These are phyloP conservation scores for Antheraea yamamai DNA, from an alignment of 2,888 invertebrate genomes.

Conservation along the genomic window DNA sequence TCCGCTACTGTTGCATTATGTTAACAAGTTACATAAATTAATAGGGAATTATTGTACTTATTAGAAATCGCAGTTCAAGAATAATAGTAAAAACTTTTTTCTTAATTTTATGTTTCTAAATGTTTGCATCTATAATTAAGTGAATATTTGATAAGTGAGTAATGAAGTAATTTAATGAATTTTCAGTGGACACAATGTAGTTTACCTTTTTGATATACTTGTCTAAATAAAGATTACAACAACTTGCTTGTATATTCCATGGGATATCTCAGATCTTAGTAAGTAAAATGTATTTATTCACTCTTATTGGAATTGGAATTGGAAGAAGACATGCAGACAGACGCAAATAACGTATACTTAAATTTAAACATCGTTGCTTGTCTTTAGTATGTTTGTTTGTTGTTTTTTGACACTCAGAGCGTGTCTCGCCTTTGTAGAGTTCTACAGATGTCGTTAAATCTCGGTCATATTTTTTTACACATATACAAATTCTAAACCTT, in stretches of 20 bases:
- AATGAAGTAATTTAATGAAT: too few relatives aligned
- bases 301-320: background rate
- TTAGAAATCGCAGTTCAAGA: background rate
- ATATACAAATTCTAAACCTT: background rate
- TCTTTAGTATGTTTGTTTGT: background rate
- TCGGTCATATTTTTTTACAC: background rate
- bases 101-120: background rate
- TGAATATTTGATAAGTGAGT: too few relatives aligned
- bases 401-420: background rate
- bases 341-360: background rate
- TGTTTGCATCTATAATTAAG: background rate
- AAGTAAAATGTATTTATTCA: background rate
- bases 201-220: background rate
- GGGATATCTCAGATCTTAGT: background rate
- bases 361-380: conserved; percentile 2
- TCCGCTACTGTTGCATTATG: background rate
- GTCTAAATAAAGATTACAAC: background rate
- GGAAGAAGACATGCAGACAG: conserved; percentile 2
- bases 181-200: background rate
- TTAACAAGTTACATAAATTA: background rate
- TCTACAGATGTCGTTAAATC: background rate
- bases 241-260: background rate
- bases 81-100: too few relatives aligned
- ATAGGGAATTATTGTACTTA: background rate
- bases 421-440: background rate